These are phyloP conservation scores for Pitta sordida DNA, from an alignment of 2,113 vertebrate genomes.

Conservation along the genomic window DNA sequence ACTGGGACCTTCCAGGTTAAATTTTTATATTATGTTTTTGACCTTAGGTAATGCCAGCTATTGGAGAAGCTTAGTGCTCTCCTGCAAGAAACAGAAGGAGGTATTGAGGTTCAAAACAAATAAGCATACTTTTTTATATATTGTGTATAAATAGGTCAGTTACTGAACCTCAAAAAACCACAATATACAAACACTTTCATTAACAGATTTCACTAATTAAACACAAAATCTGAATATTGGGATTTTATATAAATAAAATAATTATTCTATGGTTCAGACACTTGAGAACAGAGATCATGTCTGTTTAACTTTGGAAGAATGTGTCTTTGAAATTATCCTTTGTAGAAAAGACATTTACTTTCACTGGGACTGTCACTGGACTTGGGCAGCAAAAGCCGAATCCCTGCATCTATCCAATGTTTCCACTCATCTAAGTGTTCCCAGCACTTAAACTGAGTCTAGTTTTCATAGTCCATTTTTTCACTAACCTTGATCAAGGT, in stretches of 20 bases:
- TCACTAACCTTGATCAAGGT: neutral
- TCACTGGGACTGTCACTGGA: neutral
- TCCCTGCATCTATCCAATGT: accelerated
- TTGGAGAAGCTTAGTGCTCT: neutral
- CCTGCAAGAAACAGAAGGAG: neutral
- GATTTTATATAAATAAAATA: neutral
- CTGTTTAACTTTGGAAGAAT: neutral
- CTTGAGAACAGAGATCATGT: neutral
- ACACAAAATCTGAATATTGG: neutral
- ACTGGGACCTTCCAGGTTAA: neutral
- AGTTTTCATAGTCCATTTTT: neutral
- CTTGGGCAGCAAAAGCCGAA: neutral
- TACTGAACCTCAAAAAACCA: neutral
- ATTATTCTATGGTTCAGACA: neutral
- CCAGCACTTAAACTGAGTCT: neutral
- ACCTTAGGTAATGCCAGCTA: neutral
- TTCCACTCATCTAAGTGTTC: neutral
- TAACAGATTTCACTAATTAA: neutral
- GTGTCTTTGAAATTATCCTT: neutral
- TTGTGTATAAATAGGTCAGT: neutral
- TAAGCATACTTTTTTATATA: neutral
- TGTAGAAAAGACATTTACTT: neutral
- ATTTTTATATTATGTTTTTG: neutral
- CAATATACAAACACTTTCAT: neutral
- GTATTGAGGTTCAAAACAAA: neutral